Evolutionary conservation across 2,113 vertebrate genomes (phyloP), one percentile per base, ranked within the genome.

Genomic region (Spheniscus mendiculus): DNA sequence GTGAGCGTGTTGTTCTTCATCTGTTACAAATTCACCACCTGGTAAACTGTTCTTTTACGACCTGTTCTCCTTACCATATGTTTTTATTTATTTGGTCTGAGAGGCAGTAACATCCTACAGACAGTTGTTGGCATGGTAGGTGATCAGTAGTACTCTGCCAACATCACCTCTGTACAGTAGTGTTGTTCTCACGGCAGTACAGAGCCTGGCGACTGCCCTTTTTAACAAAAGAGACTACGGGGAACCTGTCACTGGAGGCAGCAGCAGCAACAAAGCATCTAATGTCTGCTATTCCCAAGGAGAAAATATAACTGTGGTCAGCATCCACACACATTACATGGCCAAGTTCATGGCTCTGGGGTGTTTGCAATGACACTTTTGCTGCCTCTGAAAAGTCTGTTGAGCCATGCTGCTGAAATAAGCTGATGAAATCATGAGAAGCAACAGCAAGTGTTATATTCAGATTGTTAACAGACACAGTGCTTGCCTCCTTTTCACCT

Each of bases 311-410:
- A 38, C n/a, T 74, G 81, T 78, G 87, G 61, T 76, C 80, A 94
- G 52, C 23, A 91, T 79, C 52, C 23, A 50, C 36, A 52, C 19
- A 52, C 18, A 4, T 47, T 83, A 40, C 30, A 53, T 32, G 49
- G 19, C 17, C 32, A 78, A 78, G 32, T 87, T 89, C 4, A 2
- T 40, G 20, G 47, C 89, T 91, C 56, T 23, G 2, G 72, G 69
- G 81, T 79, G 32, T 96, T 96, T 93, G 27, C 15, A 53, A 58
- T 56, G 34, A 61, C 81, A 80, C 50, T 91, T 96, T 88, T 93
- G 44, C 58, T 89, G 77, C 47, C 27, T 96, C 80, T 95, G 93
- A 94, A 97, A 95, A 74, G 27, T 87, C 63, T 61, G 80, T 80
- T 96, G 71, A 93, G 67, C 91, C 40, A 74, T 61, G 49, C 59